Percentiles rank a stretch among this genome's conserved stretches.
Conservation (phyloP, 1,140 invertebrate genomes). For the Brachionus plicatilis region DNA sequence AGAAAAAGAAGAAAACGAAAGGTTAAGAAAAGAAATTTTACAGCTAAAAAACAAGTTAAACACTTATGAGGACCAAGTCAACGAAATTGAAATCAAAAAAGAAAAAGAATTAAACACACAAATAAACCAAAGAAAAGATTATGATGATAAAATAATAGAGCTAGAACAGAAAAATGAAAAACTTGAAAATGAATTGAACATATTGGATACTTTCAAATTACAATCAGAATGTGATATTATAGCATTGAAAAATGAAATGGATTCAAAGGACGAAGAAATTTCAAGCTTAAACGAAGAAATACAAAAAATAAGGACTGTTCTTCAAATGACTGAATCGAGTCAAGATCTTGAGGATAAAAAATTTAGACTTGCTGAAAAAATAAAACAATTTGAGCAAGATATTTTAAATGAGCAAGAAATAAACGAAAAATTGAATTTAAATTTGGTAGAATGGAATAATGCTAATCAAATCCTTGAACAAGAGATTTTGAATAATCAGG, state of each 20-base stretch:
- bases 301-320: background rate
- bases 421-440: too few relatives aligned
- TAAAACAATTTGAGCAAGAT: background rate
- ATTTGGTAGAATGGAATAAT: too few relatives aligned
- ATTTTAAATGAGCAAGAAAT: background rate
- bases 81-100: background rate
- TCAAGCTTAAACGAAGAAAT: background rate
- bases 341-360: background rate
- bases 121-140: background rate
- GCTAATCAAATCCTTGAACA: too few relatives aligned
- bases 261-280: background rate
- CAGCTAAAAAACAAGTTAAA: background rate
- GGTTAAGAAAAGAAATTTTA: background rate
- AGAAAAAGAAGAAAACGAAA: background rate
- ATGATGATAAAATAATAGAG: background rate
- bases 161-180: background rate
- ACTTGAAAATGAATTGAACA: background rate
- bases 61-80: background rate
- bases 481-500: too few relatives aligned
- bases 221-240: slow-evolving; percentile 35
- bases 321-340: background rate
- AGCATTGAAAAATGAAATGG: background rate
- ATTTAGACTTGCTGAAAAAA: background rate
- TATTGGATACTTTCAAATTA: slow-evolving; percentile 10
- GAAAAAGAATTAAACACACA: background rate